A percentile compares a stretch with the other conserved stretches of the same genome.
Conservation (phyloP, 2,113 vertebrate species). For the Galemys pyrenaicus region DNA sequence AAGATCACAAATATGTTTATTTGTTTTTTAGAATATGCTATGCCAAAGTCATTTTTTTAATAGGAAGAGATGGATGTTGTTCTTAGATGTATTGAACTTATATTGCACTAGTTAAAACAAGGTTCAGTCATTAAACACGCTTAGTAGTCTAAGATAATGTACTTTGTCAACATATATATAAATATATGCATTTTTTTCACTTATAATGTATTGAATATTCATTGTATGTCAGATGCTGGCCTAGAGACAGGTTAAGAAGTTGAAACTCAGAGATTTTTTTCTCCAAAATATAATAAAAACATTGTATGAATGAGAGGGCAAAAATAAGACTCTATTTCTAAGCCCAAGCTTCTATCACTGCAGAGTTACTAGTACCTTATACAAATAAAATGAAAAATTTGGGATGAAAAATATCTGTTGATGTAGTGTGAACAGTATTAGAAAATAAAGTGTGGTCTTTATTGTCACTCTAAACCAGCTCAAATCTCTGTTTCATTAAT, state of each 20-base stretch:
- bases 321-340: not conserved
- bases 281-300: not conserved
- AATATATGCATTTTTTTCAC: not conserved
- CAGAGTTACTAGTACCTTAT: not conserved
- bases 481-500: not conserved
- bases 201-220: not conserved
- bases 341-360: not conserved
- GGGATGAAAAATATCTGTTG: not conserved
- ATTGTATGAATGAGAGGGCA: not conserved
- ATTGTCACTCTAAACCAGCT: not conserved
- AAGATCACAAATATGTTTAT: not conserved
- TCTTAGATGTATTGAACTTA: not conserved
- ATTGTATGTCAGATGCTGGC: not conserved
- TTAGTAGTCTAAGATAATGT: not conserved
- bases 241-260: not conserved
- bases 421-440: not conserved
- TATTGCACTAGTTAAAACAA: not conserved
- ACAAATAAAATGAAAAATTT: not conserved
- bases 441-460: not conserved
- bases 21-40: not conserved
- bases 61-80: not conserved
- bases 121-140: not conserved
- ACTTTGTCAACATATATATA: fast-evolving
- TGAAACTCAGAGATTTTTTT: not conserved
- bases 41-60: not conserved